Conservation (phyloP, 1,140 invertebrate species). For the Calycopis cecrops region DNA sequence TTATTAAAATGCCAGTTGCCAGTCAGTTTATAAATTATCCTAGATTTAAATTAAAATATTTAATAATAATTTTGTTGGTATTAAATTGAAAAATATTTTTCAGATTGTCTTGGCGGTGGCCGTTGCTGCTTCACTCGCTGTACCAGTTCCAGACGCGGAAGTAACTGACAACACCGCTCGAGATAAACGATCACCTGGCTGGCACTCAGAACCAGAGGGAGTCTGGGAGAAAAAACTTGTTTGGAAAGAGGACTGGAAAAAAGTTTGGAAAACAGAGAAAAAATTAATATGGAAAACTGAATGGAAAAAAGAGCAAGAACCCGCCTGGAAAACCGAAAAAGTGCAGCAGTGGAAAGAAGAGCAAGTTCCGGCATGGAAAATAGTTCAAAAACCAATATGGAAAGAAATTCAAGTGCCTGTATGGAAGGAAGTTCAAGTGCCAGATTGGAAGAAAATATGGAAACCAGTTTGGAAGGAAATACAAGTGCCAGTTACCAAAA, state of each 20-base stretch:
- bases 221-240: slow-evolving; percentile 84
- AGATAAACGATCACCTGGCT: slow-evolving; percentile 58
- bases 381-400: slow-evolving; percentile 79
- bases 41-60: too few relatives aligned
- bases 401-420: slow-evolving; percentile 79
- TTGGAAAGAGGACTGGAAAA: slow-evolving; percentile 86
- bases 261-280: slow-evolving; percentile 84
- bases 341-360: slow-evolving; percentile 81
- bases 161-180: slow-evolving; percentile 34
- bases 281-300: slow-evolving; percentile 82
- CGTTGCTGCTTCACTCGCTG: slow-evolving; percentile 41
- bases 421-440: slow-evolving; percentile 80
- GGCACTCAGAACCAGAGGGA: slow-evolving; percentile 77
- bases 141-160: slow-evolving; percentile 45
- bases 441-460: slow-evolving; percentile 78
- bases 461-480: slow-evolving; percentile 79
- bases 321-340: slow-evolving; percentile 79
- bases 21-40: too few relatives aligned
- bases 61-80: too few relatives aligned
- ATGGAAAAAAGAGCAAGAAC: slow-evolving; percentile 78
- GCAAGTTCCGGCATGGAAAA: slow-evolving; percentile 80
- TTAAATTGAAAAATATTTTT: slow-evolving; percentile 17
- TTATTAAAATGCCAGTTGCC: too few relatives aligned
- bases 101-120: slow-evolving; percentile 55
- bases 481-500: slow-evolving; percentile 78